phyloP scores from a whole-genome alignment of 2,797 vertebrate species.

The Botia kubotai region DNA sequence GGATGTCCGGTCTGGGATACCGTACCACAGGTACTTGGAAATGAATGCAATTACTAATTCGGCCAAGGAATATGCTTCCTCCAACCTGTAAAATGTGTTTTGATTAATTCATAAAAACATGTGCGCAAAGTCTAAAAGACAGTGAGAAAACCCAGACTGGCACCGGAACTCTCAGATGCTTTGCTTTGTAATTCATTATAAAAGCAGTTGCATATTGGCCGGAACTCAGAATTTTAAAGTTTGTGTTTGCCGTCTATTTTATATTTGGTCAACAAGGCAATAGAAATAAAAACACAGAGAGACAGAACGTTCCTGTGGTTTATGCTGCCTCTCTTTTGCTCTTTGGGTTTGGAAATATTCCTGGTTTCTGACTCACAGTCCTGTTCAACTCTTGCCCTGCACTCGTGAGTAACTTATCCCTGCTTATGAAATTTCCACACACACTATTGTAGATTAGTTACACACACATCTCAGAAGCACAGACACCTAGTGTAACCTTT shows the following conservation, averaged over 20 bases:
- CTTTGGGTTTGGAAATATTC: constrained; percentile 70
- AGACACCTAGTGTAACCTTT: background rate
- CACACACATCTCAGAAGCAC: background rate
- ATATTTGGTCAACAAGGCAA: constrained; percentile 42
- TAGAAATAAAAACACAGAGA: constrained; percentile 51
- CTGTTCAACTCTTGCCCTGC: constrained; percentile 48
- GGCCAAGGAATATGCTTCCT: background rate
- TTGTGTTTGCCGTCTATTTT: constrained; percentile 45
- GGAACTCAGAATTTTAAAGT: background rate
- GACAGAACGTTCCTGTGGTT: constrained; percentile 50
- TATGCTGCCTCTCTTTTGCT: constrained; percentile 26
- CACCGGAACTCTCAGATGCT: background rate
- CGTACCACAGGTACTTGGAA: too few species aligned
- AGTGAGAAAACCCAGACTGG: background rate
- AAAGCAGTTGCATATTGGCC: constrained; percentile 30
- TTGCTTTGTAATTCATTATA: constrained; percentile 14
- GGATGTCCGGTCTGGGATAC: too few species aligned
- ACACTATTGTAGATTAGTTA: constrained; percentile 26
- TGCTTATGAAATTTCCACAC: constrained; percentile 55
- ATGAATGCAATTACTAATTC: too few species aligned
- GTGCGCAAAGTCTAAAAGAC: background rate
- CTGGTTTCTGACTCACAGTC: constrained; percentile 70
- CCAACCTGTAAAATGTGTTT: background rate
- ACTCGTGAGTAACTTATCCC: constrained; percentile 69
- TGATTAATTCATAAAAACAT: background rate